phyloP scores from a whole-genome alignment of 2,797 vertebrate genomes.

The Thripadectes ignobilis region DNA sequence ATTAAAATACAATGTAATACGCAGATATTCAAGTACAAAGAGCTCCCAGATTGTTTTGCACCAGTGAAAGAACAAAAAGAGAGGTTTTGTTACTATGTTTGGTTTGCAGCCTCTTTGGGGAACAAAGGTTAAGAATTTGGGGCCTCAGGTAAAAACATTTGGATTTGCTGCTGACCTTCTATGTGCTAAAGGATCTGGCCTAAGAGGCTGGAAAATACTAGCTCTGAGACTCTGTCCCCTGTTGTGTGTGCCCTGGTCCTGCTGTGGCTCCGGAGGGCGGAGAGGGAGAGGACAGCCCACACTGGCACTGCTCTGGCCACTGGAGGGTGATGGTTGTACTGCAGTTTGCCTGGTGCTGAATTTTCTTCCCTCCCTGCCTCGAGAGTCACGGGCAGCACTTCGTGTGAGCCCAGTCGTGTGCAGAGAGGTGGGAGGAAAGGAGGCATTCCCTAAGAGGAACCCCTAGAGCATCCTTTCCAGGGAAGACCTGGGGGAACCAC shows the following conservation, averaged over 20 bases:
- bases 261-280: background rate
- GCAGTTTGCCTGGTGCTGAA: background rate
- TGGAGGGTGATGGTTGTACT: background rate
- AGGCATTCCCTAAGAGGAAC: accelerated
- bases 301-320: background rate
- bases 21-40: constrained; percentile 2
- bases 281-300: background rate
- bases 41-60: background rate
- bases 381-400: background rate
- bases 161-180: background rate
- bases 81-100: background rate
- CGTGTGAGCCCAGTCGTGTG: accelerated
- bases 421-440: background rate
- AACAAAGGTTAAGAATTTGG: constrained; percentile 1
- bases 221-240: background rate
- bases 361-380: background rate
- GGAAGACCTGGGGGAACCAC: background rate
- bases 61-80: background rate
- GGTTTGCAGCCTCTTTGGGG: background rate
- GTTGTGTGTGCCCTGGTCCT: background rate
- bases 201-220: background rate
- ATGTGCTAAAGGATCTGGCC: background rate
- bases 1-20: background rate
- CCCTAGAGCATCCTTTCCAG: background rate
- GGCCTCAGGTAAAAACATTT: background rate